Conservation (phyloP, 2,113 vertebrate genomes). For the Nibea coibor region DNA sequence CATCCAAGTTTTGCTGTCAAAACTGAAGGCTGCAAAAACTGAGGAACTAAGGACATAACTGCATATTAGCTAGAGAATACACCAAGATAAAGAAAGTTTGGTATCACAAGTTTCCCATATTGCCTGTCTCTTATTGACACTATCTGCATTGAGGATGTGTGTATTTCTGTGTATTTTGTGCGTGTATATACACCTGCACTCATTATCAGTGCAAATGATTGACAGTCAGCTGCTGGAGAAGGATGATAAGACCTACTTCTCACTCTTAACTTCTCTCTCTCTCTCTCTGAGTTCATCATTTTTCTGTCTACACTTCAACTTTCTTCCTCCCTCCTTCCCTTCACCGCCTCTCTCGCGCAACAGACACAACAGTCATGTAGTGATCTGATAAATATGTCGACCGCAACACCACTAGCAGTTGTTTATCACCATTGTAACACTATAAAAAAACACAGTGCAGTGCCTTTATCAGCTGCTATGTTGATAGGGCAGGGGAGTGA, state of each 20-base stretch:
- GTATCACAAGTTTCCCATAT: neutral
- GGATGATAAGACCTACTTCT: constrained; percentile 39
- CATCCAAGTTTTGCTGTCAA: neutral
- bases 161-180: neutral
- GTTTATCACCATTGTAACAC: constrained; percentile 11
- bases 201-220: constrained; percentile 48
- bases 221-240: constrained; percentile 50
- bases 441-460: neutral
- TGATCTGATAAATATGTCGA: constrained; percentile 49
- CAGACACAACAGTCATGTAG: constrained; percentile 26
- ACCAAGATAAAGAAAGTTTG: constrained; percentile 2
- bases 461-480: constrained; percentile 14
- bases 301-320: constrained; percentile 6
- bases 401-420: neutral
- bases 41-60: neutral
- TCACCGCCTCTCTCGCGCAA: neutral
- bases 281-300: neutral
- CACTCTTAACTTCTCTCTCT: neutral
- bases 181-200: neutral
- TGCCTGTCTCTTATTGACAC: neutral
- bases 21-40: neutral
- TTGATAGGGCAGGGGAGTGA: neutral
- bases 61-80: neutral
- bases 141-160: constrained; percentile 5
- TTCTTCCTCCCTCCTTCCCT: neutral